phyloP scores from a whole-genome alignment of 2,888 invertebrate genomes.

The Nudaria mundana region DNA sequence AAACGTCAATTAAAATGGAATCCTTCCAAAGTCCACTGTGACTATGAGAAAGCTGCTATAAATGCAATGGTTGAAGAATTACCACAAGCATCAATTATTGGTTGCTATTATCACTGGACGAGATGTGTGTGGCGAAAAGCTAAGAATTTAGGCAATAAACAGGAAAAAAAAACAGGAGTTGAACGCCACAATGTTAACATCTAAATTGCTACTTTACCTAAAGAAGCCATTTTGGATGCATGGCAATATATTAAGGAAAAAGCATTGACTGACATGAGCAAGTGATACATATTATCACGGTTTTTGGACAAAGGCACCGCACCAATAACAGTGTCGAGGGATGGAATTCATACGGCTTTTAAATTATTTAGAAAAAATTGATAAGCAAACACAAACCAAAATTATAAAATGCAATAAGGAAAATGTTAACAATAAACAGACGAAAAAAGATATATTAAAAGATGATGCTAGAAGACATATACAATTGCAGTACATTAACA shows the following conservation, averaged over 20 bases:
- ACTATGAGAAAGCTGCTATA: neutral
- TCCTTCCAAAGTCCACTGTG: neutral
- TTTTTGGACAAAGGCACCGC: neutral
- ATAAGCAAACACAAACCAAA: neutral
- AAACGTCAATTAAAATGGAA: neutral
- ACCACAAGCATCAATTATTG: neutral
- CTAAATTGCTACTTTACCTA: neutral
- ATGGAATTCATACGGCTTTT: neutral
- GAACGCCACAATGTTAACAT: neutral
- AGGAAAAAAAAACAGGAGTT: neutral
- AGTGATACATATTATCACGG: neutral
- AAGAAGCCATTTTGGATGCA: neutral
- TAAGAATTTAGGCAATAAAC: neutral
- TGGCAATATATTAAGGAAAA: neutral
- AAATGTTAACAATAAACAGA: too few relatives aligned
- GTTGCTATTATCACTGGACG: neutral
- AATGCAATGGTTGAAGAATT: neutral
- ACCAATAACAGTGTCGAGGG: neutral
- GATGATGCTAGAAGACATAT: too few relatives aligned
- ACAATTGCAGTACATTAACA: neutral
- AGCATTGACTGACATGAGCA: neutral
- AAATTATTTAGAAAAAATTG: neutral
- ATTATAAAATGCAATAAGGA: too few relatives aligned
- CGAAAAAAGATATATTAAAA: too few relatives aligned
- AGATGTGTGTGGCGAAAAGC: neutral